phyloP scores from a whole-genome alignment of 1,140 invertebrate genomes.

The Parasteatoda tepidariorum region DNA sequence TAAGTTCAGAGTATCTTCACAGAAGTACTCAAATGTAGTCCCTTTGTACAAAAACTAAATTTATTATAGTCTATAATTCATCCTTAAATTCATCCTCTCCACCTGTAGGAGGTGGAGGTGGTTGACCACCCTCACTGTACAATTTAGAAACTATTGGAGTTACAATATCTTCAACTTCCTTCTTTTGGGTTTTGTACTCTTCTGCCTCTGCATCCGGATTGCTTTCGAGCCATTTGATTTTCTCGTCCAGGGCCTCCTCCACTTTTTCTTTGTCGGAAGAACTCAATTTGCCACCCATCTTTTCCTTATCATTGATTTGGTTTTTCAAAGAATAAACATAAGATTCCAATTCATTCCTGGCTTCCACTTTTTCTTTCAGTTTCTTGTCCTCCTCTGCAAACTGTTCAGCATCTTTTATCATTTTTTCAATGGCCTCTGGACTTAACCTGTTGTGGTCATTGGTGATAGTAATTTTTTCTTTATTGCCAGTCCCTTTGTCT shows the following conservation, averaged over 20 bases:
- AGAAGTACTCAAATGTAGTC: neutral
- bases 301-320: conserved; percentile 97
- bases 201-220: conserved; percentile 94
- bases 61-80: conserved; percentile 76
- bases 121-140: conserved; percentile 84
- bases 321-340: conserved; percentile 99
- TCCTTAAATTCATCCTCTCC: conserved; percentile 84
- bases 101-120: conserved; percentile 74
- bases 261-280: conserved; percentile 96
- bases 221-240: conserved; percentile 98
- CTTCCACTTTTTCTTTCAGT: conserved; percentile 95
- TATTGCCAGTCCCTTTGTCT: conserved; percentile 98
- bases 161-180: conserved; percentile 93
- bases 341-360: conserved; percentile 88
- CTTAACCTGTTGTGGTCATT: conserved; percentile 97
- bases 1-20: neutral
- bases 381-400: conserved; percentile 99
- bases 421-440: conserved; percentile 97
- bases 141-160: conserved; percentile 98
- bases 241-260: conserved; percentile 93
- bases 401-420: conserved; percentile 99
- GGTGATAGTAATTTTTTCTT: conserved; percentile 98
- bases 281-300: conserved; percentile 91
- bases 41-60: neutral
- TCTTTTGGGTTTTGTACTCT: conserved; percentile 97